A percentile compares a stretch with the other conserved stretches of the same genome.
Evolutionary conservation across 2,797 vertebrate species (phyloP).

Genomic region (Darevskia mixta): DNA sequence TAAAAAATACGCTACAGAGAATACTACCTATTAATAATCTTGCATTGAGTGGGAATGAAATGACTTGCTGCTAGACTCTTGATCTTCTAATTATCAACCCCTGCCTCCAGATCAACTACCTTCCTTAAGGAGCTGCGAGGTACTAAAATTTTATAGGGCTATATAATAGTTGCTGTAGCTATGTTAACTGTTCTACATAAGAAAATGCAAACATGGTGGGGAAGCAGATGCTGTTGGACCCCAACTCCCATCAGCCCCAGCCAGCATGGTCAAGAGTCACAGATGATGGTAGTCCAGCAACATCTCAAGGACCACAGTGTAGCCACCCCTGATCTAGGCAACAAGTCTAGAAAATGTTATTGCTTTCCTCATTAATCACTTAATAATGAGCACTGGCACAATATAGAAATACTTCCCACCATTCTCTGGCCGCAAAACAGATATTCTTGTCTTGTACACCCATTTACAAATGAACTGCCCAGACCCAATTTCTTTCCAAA

Average conservation of each 20-base stretch:
- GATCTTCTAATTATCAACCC: neutral
- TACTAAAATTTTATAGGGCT: neutral
- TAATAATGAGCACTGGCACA: neutral
- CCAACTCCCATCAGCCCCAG: too few relatives aligned
- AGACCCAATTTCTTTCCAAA: neutral
- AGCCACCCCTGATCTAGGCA: neutral
- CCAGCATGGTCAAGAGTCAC: too few relatives aligned
- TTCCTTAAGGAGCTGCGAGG: neutral
- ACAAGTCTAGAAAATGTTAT: neutral
- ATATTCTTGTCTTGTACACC: neutral
- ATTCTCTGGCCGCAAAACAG: slow-evolving; percentile 9
- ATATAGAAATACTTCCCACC: neutral
- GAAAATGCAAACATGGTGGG: neutral
- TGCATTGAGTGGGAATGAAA: neutral
- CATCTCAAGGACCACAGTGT: too few relatives aligned
- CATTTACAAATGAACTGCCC: neutral
- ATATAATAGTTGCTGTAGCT: neutral
- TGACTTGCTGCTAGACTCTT: neutral
- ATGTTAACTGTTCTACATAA: neutral
- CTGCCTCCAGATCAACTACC: neutral
- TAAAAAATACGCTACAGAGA: neutral
- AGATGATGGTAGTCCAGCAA: too few relatives aligned
- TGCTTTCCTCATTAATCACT: neutral
- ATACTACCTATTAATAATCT: neutral
- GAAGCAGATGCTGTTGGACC: too few relatives aligned